A percentile compares a stretch with the other conserved stretches of the same genome.
phyloP scores from a whole-genome alignment of 2,113 vertebrate species.

The Nothobranchius kuhntae region DNA sequence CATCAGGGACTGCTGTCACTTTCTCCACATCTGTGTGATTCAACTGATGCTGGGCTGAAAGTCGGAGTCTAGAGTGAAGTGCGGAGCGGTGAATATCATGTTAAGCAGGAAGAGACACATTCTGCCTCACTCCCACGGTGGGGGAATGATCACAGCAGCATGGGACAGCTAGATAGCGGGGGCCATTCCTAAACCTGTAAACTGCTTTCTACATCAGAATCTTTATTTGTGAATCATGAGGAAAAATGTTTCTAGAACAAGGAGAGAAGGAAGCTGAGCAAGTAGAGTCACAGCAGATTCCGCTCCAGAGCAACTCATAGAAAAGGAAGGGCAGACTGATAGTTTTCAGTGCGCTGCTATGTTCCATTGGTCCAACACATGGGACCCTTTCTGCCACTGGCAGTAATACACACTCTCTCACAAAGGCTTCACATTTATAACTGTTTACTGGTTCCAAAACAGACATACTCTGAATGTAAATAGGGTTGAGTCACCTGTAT shows the following conservation, averaged over 20 bases:
- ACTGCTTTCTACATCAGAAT: conserved; percentile 18
- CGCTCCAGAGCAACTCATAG: conserved; percentile 46
- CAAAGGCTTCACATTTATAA: neutral
- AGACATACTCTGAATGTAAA: neutral
- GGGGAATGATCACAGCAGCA: conserved; percentile 27
- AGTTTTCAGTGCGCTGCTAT: conserved; percentile 63
- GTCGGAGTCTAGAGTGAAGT: conserved; percentile 1
- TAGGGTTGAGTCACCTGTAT: neutral
- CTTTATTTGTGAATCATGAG: conserved; percentile 5
- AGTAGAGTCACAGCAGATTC: conserved; percentile 27
- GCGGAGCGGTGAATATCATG: conserved; percentile 10
- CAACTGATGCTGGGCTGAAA: conserved; percentile 19
- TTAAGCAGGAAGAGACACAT: conserved; percentile 12
- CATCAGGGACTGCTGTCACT: conserved; percentile 21
- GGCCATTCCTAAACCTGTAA: conserved; percentile 19
- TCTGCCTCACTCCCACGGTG: conserved; percentile 8
- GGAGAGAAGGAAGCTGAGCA: neutral
- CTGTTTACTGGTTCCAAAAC: neutral
- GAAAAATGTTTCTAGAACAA: too few relatives aligned
- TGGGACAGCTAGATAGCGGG: conserved; percentile 3
- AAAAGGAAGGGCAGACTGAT: conserved; percentile 58
- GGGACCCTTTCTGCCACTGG: conserved; percentile 35
- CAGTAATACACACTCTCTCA: conserved; percentile 7
- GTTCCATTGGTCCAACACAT: conserved; percentile 61
- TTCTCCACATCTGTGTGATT: conserved; percentile 30